A percentile compares a stretch with the other conserved stretches of the same genome.
Conservation (phyloP, 1,140 invertebrate genomes). For the Procambarus virginalis region DNA sequence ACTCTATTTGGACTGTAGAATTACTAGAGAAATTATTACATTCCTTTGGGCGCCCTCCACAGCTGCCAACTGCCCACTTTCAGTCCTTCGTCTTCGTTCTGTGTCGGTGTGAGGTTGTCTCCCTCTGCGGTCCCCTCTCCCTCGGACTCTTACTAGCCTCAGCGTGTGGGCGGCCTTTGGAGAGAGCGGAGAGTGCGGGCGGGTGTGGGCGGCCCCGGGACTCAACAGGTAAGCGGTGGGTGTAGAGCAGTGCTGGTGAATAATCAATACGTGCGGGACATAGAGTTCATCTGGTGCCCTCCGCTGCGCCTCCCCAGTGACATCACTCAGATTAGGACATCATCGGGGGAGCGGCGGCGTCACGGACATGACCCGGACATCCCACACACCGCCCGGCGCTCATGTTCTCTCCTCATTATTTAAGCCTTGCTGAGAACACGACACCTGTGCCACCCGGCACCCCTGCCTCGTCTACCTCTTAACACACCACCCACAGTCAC, state of each 20-base stretch:
- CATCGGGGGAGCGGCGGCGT: background rate
- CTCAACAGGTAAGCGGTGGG: slow-evolving; percentile 15
- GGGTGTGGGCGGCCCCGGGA: background rate
- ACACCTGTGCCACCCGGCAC: background rate
- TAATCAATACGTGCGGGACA: slow-evolving; percentile 12
- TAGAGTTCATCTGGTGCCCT: slow-evolving; percentile 4
- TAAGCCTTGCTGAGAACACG: background rate
- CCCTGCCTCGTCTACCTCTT: too few relatives aligned
- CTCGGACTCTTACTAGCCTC: too few relatives aligned
- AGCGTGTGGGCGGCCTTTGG: background rate
- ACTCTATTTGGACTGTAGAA: too few relatives aligned
- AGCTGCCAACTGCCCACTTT: too few relatives aligned
- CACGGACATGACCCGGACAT: slow-evolving; percentile 1
- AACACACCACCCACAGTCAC: too few relatives aligned
- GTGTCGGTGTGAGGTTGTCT: too few relatives aligned
- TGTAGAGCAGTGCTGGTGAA: slow-evolving; percentile 7
- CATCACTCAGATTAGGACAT: slow-evolving; percentile 9
- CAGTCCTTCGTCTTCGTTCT: too few relatives aligned
- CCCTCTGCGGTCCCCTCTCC: too few relatives aligned
- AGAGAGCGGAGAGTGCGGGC: background rate
- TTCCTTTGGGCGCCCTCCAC: too few relatives aligned
- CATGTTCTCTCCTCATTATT: background rate
- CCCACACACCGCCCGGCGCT: background rate
- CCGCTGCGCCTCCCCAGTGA: slow-evolving; percentile 6
- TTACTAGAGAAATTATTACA: too few relatives aligned